Evolutionary conservation across 2,113 vertebrate genomes (phyloP).

Genomic region (Dasyprocta punctata): DNA sequence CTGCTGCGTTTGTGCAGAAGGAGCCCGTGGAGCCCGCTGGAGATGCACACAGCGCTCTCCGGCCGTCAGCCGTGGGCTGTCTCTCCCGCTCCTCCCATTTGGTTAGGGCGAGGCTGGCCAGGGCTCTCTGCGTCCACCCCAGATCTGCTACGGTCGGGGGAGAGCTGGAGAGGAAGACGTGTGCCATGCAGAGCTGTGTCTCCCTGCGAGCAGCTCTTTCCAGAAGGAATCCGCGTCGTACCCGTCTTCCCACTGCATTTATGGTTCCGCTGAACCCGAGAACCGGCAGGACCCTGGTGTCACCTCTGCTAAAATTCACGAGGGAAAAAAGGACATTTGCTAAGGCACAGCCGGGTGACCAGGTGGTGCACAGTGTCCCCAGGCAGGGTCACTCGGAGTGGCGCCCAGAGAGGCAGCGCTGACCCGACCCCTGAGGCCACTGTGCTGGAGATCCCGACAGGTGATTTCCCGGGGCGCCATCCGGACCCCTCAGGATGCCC

Average conservation of each 20-base stretch:
- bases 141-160: background rate
- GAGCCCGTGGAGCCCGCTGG: background rate
- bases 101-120: too few species aligned
- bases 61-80: background rate
- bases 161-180: background rate
- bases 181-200: background rate
- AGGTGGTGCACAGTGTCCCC: rapidly evolving
- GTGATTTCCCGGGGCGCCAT: rapidly evolving
- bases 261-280: background rate
- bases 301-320: background rate
- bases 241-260: background rate
- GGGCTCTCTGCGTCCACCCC: background rate
- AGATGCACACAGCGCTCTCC: rapidly evolving
- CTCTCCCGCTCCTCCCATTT: rapidly evolving
- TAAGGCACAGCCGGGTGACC: background rate
- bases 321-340: background rate
- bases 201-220: background rate
- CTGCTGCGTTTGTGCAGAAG: rapidly evolving
- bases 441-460: background rate
- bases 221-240: background rate
- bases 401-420: background rate
- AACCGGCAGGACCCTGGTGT: background rate
- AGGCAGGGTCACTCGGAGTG: background rate
- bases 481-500: rapidly evolving
- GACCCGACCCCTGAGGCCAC: background rate